Conservation (phyloP, 2,113 vertebrate genomes). For the Daubentonia madagascariensis region DNA sequence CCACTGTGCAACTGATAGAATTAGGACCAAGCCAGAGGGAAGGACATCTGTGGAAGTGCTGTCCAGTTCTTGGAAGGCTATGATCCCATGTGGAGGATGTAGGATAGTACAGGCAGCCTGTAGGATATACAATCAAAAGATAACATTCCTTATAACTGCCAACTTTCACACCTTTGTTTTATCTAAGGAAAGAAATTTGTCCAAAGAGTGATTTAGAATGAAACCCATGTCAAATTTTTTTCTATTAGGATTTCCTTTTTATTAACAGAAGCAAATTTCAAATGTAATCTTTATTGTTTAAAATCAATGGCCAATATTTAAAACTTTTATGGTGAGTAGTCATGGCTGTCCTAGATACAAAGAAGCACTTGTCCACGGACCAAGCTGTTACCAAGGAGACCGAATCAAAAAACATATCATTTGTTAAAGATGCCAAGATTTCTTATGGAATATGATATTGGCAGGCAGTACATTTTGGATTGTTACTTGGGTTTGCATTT, state of each 20-base stretch:
- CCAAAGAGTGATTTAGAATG: constrained; percentile 4
- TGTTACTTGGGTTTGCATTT: constrained; percentile 48
- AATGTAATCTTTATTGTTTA: constrained; percentile 20
- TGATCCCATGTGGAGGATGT: neutral
- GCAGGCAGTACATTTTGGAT: constrained; percentile 44
- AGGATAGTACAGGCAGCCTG: neutral
- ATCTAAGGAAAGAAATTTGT: neutral
- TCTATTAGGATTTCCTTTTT: neutral
- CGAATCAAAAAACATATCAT: constrained; percentile 62
- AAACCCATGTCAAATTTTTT: constrained; percentile 19
- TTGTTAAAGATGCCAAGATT: constrained; percentile 58
- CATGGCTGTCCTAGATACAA: constrained; percentile 3
- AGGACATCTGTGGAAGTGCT: constrained; percentile 19
- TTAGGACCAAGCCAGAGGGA: neutral
- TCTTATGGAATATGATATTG: constrained; percentile 68
- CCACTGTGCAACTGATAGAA: neutral
- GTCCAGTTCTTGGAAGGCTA: neutral
- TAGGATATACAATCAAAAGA: neutral
- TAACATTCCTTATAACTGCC: neutral
- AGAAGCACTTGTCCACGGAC: constrained; percentile 26
- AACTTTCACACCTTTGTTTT: constrained; percentile 27
- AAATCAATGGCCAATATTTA: constrained; percentile 34
- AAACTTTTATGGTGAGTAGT: neutral
- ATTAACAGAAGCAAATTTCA: constrained; percentile 20
- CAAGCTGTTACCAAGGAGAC: constrained; percentile 67